Evolutionary conservation across 1,140 invertebrate species (phyloP).

Genomic region (Brachionus rubens): DNA sequence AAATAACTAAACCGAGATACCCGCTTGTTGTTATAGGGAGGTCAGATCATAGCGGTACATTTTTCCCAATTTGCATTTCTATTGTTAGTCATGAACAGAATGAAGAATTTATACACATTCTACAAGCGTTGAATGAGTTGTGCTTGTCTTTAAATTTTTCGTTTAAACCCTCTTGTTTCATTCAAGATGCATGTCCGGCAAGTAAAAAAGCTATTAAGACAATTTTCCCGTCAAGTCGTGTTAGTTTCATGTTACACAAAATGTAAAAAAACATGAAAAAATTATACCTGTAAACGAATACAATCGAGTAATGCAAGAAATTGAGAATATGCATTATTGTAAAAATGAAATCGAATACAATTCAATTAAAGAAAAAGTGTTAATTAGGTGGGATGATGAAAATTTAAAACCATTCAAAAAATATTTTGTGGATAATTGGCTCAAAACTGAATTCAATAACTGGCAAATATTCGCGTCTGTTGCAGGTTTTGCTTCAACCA

Average conservation of each 20-base stretch:
- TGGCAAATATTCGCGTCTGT: background rate
- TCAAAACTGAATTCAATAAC: background rate
- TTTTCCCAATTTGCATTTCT: slow-evolving; percentile 27
- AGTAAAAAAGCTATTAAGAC: background rate
- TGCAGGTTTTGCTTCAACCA: background rate
- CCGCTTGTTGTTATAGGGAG: slow-evolving; percentile 11
- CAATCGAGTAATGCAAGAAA: slow-evolving; percentile 13
- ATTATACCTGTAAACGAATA: background rate
- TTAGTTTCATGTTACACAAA: slow-evolving; percentile 15
- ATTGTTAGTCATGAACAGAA: slow-evolving; percentile 24
- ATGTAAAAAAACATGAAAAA: slow-evolving; percentile 5
- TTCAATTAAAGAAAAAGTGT: slow-evolving; percentile 5
- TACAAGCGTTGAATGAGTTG: slow-evolving; percentile 6
- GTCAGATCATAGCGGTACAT: slow-evolving; percentile 29
- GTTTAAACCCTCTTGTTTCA: background rate
- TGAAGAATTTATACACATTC: background rate
- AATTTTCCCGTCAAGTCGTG: background rate
- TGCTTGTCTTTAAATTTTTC: slow-evolving; percentile 25
- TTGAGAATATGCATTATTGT: background rate
- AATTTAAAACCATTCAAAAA: background rate
- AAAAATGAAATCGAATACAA: background rate
- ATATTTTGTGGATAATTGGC: background rate
- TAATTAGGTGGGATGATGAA: no score
- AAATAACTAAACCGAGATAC: slow-evolving; percentile 1
- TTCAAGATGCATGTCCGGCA: slow-evolving; percentile 19